Evolutionary conservation across 2,113 vertebrate species (phyloP), one percentile per base, ranked within the genome.

Genomic region (Takifugu bimaculatus): DNA sequence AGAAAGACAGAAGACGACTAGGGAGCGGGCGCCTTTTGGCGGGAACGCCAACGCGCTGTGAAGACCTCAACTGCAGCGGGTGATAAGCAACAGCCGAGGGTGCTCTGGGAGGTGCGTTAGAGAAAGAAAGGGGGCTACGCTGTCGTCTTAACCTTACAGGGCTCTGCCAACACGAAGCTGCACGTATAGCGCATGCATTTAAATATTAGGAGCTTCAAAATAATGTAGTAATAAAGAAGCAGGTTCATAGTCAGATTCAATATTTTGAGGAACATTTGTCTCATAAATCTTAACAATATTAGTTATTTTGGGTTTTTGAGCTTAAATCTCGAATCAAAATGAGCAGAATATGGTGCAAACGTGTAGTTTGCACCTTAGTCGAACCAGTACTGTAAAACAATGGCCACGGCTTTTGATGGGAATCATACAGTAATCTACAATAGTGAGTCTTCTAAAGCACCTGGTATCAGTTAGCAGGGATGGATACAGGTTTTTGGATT

Each of bases 81-180:
- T 65, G 87, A 91, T 89, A 90, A 89, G 84, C 75, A 12, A 27
- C 48, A 57, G 82, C 84, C 79, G 85, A 83, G 83, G 78, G 77
- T 83, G 82, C 84, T 70, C 3, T 71, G 75, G 74, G 78, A 70
- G 74, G 4, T 25, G 57, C 68, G 13, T n/a, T 44, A 51, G 54
- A 57, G 63, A 6, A 13, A 54, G 39, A 20, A 20, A 15, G 32
- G 26, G 14, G 49, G 14, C 43, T 53, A 44, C 44, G 43, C 60
- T 73, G 77, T 80, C 75, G 61, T 79, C 63, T 67, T 67, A 48
- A 59, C 68, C 69, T 66, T 44, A 68, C 63, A 63, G 60, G 53
- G 20, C 20, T 20, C 50, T 75, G 65, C n/a, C 63, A 35, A 68
- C 35, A 39, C 35, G 3, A 70, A 69, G 42, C 59, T 44, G 20